Conservation (phyloP, 2,797 vertebrate genomes). For the Dipus sagitta region DNA sequence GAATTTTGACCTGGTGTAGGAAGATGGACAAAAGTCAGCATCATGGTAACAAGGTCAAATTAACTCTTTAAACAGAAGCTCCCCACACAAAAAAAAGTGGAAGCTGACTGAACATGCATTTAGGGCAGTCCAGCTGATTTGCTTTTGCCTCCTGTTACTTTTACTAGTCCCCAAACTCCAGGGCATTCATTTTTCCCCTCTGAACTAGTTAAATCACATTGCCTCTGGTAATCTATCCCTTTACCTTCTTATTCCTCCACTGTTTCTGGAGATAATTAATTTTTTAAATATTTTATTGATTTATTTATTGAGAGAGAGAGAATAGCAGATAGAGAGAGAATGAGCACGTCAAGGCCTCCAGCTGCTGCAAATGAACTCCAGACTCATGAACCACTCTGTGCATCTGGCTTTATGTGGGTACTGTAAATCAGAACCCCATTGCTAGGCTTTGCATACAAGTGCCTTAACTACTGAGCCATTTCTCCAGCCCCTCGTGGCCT, state of each 20-base stretch:
- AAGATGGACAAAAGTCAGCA: conserved; percentile 70
- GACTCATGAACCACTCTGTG: no score
- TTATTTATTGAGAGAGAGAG: no score
- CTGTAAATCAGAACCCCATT: no score
- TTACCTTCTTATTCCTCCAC: background rate
- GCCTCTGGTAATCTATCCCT: background rate
- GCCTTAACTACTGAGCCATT: no score
- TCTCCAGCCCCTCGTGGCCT: no score
- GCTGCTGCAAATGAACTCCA: no score
- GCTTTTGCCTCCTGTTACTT: background rate
- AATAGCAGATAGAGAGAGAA: no score
- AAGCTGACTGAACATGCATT: background rate
- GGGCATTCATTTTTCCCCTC: background rate
- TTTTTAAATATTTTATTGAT: background rate
- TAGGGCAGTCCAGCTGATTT: background rate
- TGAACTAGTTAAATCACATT: background rate
- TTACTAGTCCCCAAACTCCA: background rate
- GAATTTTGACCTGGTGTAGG: conserved; percentile 70
- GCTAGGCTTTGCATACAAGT: no score
- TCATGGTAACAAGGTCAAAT: conserved; percentile 78
- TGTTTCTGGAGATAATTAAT: background rate
- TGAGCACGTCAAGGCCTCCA: no score
- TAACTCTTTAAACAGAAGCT: conserved; percentile 62
- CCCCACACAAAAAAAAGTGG: no score
- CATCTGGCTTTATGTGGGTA: no score